Conservation (phyloP, 2,888 invertebrate genomes). For the Oscheius onirici region DNA sequence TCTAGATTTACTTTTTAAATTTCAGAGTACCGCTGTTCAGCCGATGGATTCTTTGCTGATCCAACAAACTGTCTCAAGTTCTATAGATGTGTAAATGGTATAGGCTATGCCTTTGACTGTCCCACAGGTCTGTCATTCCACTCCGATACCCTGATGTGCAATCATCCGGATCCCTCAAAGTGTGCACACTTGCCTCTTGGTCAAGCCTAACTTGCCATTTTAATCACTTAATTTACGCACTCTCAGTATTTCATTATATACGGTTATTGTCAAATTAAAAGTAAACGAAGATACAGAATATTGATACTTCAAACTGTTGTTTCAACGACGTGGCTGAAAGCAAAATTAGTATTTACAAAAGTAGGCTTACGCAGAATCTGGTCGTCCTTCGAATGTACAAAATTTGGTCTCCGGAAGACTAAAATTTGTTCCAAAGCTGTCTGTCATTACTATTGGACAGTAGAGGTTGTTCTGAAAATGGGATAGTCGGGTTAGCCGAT, state of each 20-base stretch:
- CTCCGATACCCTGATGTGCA: conserved; percentile 59
- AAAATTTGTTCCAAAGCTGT: neutral
- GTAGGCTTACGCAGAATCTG: neutral
- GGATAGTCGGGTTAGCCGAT: neutral
- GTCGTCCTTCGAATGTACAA: neutral
- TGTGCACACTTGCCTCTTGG: conserved; percentile 38
- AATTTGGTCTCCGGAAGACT: neutral
- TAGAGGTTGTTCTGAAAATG: neutral
- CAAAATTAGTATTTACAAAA: neutral
- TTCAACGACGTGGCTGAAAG: neutral
- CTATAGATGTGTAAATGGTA: conserved; percentile 64
- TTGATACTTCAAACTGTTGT: neutral
- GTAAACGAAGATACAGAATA: neutral
- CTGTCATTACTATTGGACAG: neutral
- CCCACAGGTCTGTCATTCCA: conserved; percentile 63
- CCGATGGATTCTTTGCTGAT: conserved; percentile 68
- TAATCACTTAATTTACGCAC: neutral
- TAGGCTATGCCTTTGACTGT: conserved; percentile 69
- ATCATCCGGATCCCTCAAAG: conserved; percentile 64
- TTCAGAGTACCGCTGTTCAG: conserved; percentile 57
- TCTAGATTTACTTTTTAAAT: neutral
- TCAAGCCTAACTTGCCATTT: conserved; percentile 13
- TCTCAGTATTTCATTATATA: conserved; percentile 7
- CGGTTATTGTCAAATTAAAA: conserved; percentile 9
- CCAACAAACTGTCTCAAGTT: conserved; percentile 57